A percentile compares a stretch with the other conserved stretches of the same genome.
phyloP scores from a whole-genome alignment of 37 sponge, comb jelly and placozoan genomes.

The Mnemiopsis leidyi region DNA sequence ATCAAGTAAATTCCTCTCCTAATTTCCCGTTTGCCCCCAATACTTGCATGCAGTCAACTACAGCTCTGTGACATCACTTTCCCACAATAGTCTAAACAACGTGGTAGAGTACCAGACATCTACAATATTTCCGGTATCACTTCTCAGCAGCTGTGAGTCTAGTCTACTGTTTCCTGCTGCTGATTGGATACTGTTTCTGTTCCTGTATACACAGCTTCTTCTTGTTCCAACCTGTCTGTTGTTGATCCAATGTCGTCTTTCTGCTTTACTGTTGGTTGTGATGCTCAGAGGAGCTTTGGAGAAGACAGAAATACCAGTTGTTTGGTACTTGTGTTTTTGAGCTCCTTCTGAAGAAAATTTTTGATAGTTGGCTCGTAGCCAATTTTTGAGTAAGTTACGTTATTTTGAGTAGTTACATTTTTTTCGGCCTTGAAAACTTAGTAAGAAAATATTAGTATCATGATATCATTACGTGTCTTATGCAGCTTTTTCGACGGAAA shows the following conservation, averaged over 20 bases:
- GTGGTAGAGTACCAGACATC: not conserved
- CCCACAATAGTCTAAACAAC: not conserved
- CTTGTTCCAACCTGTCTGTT: no score
- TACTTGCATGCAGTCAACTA: not conserved
- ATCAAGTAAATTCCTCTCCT: no score
- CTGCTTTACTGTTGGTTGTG: no score
- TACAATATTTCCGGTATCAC: not conserved
- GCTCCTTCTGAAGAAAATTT: not conserved
- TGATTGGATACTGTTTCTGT: not conserved
- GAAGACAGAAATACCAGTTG: no score
- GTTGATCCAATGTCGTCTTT: no score
- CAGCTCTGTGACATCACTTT: not conserved
- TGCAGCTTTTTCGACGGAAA: not conserved
- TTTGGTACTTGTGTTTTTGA: no score
- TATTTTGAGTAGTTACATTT: not conserved
- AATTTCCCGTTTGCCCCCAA: no score
- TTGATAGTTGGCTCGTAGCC: not conserved
- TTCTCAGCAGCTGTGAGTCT: no score
- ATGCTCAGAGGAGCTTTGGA: no score
- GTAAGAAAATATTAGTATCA: not conserved
- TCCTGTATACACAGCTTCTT: no score
- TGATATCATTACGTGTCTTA: not conserved
- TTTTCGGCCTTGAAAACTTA: no score
- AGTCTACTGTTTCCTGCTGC: not conserved
- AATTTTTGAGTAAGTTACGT: not conserved